phyloP scores from a whole-genome alignment of 2,113 vertebrate species.

The Ifrita kowaldi region DNA sequence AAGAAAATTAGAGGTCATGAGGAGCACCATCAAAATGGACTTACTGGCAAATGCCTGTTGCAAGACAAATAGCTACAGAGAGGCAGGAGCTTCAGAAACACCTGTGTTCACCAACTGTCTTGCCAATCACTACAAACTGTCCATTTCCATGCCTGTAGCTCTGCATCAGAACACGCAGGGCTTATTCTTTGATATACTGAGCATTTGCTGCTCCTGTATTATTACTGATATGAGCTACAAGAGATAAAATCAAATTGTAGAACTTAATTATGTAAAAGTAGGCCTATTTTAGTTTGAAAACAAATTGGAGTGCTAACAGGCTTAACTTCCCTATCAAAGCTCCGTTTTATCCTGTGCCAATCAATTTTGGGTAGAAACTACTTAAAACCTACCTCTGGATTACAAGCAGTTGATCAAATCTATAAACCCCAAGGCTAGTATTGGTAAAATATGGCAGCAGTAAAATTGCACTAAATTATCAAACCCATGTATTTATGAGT shows the following conservation, averaged over 20 bases:
- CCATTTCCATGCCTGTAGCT: background rate
- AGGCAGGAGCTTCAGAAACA: background rate
- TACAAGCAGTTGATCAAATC: background rate
- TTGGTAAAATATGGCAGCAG: background rate
- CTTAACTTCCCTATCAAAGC: background rate
- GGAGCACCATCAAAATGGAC: background rate
- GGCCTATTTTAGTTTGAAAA: background rate
- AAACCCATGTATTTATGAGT: background rate
- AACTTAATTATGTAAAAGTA: background rate
- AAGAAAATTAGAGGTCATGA: background rate
- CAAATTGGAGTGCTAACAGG: background rate
- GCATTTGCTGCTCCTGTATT: background rate
- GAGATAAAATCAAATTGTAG: background rate
- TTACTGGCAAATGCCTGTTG: background rate
- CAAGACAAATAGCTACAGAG: background rate
- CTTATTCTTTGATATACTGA: background rate
- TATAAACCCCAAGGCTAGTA: background rate
- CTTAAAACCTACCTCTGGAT: background rate
- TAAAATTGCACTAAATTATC: background rate
- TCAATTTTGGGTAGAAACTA: background rate
- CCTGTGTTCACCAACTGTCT: background rate
- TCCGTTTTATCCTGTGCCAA: background rate
- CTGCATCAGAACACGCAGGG: background rate
- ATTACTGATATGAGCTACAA: background rate
- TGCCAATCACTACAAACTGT: background rate